Base-by-base conservation (phyloP, 2,113 vertebrate genomes). In the Lota lota region DNA sequence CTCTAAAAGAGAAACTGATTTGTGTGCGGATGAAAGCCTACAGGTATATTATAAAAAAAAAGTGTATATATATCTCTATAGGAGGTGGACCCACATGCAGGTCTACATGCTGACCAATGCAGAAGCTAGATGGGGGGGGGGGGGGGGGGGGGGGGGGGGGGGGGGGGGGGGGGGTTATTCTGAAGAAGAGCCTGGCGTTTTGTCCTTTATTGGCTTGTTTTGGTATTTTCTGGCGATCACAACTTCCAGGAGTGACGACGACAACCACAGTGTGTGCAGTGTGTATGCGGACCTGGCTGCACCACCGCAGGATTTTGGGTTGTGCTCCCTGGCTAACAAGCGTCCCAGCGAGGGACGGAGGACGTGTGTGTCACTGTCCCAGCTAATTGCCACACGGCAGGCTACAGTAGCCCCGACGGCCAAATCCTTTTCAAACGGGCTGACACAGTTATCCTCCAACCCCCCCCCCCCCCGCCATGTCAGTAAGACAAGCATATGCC, bases 361-460 rank as follows among this genome's bases (percentile, higher is more conserved):
- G 68, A 84, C 77, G 68, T 5, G 28, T 80, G 74, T 83, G 76
- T 79, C 82, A 74, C 36, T 67, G 75, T 72, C 73, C 75, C 77
- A 68, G 79, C 79, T 88, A 88, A 88, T 87, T 85, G 84, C 81
- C 14, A 20, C 14, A 20, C 1, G 62, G 62, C 75, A 76, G 58
- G 6, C 77, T 65, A 80, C 65, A 70, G 28, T 33, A 33, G 67
- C 7, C 14, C 80, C 58, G 68, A 47, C 1, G 65, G 85, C 75
- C 73, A 69, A 83, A 1, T 78, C 67, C 59, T 12, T 83, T 82
- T 78, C 81, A 77, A 80, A 83, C 74, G 61, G 62, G 68, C 67
- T 76, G 87, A 83, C 28, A 28, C 28, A 33, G 28, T 33, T 33
- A 33, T 33, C 28, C 28, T 33, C 28, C 28, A 6, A 33, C 28